Conservation (phyloP, 2,888 invertebrate genomes). For the Cheilosia scutellata region DNA sequence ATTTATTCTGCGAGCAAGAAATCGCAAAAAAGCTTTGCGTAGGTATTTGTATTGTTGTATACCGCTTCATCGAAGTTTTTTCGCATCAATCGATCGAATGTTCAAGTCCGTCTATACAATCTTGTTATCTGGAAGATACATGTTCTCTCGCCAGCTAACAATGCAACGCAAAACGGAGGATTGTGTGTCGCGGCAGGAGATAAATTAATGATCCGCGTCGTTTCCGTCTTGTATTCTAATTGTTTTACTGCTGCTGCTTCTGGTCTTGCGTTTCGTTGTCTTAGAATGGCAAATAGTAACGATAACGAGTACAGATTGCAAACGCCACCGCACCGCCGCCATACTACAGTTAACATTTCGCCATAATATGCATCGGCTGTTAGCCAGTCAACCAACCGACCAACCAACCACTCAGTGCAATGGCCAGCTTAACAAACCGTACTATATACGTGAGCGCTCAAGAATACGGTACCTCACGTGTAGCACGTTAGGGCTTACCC, state of each 20-base stretch:
- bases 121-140: constrained; percentile 48
- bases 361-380: constrained; percentile 60
- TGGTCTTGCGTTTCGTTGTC: constrained; percentile 50
- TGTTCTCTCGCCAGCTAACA: constrained; percentile 56
- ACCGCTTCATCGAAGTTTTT: constrained; percentile 12
- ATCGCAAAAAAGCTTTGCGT: constrained; percentile 20
- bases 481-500: constrained; percentile 67
- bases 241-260: constrained; percentile 70
- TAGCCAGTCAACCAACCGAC: constrained; percentile 43
- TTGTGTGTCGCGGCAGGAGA: constrained; percentile 44
- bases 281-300: neutral
- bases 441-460: constrained; percentile 57
- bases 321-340: neutral
- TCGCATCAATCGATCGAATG: constrained; percentile 45
- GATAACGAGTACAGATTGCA: constrained; percentile 11
- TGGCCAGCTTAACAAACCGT: constrained; percentile 72
- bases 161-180: constrained; percentile 42
- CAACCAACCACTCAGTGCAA: constrained; percentile 55
- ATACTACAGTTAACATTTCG: constrained; percentile 42
- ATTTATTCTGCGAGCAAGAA: constrained; percentile 34
- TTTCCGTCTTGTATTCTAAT: constrained; percentile 73
- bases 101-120: constrained; percentile 45
- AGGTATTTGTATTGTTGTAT: constrained; percentile 42
- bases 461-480: constrained; percentile 74
- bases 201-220: constrained; percentile 74